Evolutionary conservation across 1,140 invertebrate species (phyloP).

Genomic region (Lineus longissimus): DNA sequence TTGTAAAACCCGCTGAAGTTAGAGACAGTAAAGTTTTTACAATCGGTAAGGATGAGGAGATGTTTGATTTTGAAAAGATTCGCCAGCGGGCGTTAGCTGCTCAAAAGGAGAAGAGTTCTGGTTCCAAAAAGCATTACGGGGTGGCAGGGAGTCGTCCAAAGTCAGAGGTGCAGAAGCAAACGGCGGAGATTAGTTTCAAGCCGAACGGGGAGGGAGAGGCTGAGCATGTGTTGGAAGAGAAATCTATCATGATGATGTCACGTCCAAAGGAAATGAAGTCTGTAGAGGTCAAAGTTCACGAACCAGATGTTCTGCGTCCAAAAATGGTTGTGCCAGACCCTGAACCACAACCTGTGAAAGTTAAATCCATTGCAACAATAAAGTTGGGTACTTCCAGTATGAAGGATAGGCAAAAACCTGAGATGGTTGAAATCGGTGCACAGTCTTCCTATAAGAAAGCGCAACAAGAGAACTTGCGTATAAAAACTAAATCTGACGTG

Average conservation of each 20-base stretch:
- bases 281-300: not conserved
- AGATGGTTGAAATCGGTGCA: slow-evolving; percentile 8
- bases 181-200: slow-evolving; percentile 1
- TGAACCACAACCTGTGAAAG: not conserved
- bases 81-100: too few species aligned
- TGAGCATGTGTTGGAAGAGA: slow-evolving; percentile 7
- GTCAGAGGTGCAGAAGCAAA: too few species aligned
- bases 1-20: too few species aligned
- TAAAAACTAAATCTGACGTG: too few species aligned
- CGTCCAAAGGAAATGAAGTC: slow-evolving; percentile 1
- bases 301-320: not conserved
- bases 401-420: not conserved
- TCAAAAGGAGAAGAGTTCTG: too few species aligned
- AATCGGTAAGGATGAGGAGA: too few species aligned
- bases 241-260: slow-evolving; percentile 10
- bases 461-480: too few species aligned
- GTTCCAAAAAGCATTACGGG: too few species aligned
- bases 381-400: not conserved
- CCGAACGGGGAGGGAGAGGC: not conserved
- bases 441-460: slow-evolving; percentile 26
- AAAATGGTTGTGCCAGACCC: not conserved
- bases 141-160: too few species aligned
- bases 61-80: too few species aligned
- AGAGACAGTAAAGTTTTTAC: too few species aligned
- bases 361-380: not conserved